A percentile compares a stretch with the other conserved stretches of the same genome.
Evolutionary conservation across 2,888 invertebrate species (phyloP).

Genomic region (Rhabditophanes sp.): DNA sequence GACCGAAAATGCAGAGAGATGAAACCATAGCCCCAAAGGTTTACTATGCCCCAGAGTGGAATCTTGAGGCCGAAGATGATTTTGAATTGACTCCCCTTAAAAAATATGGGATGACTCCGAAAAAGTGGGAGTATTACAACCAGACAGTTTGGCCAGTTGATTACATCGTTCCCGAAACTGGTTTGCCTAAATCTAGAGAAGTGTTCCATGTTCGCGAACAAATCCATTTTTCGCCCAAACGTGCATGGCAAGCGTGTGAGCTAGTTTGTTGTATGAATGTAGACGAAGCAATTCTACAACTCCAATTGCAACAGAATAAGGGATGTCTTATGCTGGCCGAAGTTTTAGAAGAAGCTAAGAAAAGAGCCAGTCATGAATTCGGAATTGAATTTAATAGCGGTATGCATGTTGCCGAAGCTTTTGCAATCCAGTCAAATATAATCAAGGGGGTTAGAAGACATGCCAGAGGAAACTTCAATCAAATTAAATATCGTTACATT

Average conservation of each 20-base stretch:
- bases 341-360: conserved; percentile 27
- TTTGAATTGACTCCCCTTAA: conserved; percentile 26
- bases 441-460: conserved; percentile 34
- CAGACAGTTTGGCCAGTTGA: conserved; percentile 41
- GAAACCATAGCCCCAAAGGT: conserved; percentile 16
- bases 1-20: conserved; percentile 15
- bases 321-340: conserved; percentile 23
- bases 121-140: conserved; percentile 43
- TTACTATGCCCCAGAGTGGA: conserved; percentile 40
- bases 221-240: conserved; percentile 30
- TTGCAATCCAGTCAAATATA: conserved; percentile 33
- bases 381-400: conserved; percentile 24
- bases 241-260: conserved; percentile 37
- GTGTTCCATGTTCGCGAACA: conserved; percentile 24
- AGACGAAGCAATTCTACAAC: conserved; percentile 30
- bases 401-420: conserved; percentile 41
- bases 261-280: conserved; percentile 34
- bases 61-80: conserved; percentile 24
- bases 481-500: conserved; percentile 34
- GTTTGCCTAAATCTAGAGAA: conserved; percentile 32
- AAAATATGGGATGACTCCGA: conserved; percentile 36
- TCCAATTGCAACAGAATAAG: conserved; percentile 25
- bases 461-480: conserved; percentile 35
- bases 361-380: conserved; percentile 31
- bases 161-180: conserved; percentile 39